These are phyloP conservation scores for Rousettus madagascariensis DNA, from an alignment of 2,797 vertebrate genomes.

Conservation along the genomic window DNA sequence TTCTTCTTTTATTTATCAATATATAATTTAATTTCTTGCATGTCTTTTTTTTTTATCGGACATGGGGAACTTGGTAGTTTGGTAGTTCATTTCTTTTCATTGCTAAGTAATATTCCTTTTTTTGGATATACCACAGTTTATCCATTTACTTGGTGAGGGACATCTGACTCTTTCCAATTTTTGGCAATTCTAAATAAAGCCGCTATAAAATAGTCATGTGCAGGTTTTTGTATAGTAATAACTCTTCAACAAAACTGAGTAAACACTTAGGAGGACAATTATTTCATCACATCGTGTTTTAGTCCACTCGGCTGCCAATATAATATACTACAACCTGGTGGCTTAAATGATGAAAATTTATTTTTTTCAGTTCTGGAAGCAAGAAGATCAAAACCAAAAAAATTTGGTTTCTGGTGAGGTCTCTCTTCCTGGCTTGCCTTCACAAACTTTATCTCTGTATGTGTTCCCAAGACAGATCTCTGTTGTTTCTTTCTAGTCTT, in stretches of 20 bases:
- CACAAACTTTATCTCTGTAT: not conserved
- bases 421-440: not conserved
- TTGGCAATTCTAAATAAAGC: not conserved
- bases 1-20: not conserved
- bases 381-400: not conserved
- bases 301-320: not conserved
- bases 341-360: not conserved
- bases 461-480: not conserved
- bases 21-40: not conserved
- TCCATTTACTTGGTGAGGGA: not conserved
- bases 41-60: no score
- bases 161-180: not conserved
- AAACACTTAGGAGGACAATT: not conserved
- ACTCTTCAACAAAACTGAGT: not conserved
- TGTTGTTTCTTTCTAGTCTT: not conserved
- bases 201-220: not conserved
- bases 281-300: not conserved
- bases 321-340: not conserved
- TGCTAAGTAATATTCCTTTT: not conserved
- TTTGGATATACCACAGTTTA: not conserved
- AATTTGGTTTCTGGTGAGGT: not conserved
- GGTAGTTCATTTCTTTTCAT: no score
- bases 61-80: not conserved
- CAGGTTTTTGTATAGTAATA: not conserved
- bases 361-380: not conserved